Evolutionary conservation across 1,140 invertebrate species (phyloP), one percentile per base, ranked within the genome.

Genomic region (Aphelinus certus): DNA sequence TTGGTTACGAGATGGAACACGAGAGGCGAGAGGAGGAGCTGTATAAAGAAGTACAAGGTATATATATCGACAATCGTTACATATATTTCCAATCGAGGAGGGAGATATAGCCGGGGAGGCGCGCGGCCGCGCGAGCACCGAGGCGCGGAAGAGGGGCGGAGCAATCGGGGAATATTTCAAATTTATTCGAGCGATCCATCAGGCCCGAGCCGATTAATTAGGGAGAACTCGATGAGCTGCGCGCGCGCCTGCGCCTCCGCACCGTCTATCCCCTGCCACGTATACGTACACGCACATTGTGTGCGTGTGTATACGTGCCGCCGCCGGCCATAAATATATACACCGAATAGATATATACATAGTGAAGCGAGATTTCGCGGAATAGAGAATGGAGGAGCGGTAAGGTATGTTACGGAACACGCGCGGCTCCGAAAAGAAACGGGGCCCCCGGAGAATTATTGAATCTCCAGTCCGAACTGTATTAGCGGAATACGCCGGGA

Each of bases 181-280:
- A 78, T 73, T 73, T 69, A 78, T 26, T 26, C 65, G 55, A 78
- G 75, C 77, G 56, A 76, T 76, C 68, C 70, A 73, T 78, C 77
- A 78, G 62, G 68, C 49, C 53, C 10, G 55, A 71, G 58, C 70
- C 65, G 61, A 78, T 75, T 75, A 76, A 78, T 78, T 76, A 76
- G 62, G 71, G 66, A 6, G 62, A 71, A 66, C 60, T 69, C 43
- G 66, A 69, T 68, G 64, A 75, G 55, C 9, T 51, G 58, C 10
- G 57, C 65, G 26, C 26, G 26, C 26, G 26, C 26, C 26, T 26
- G 26, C 26, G 26, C 26, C 26, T 26, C 26, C 26, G 26, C 26
- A 26, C 26, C 26, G 26, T 26, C 26, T 26, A 26, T 26, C 26
- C 26, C 26, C 26, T 26, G 26, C 26, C 26, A 26, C 26, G 26